These are phyloP conservation scores for Dinocampus coccinellae DNA, from an alignment of 2,888 invertebrate species.

Conservation along the genomic window DNA sequence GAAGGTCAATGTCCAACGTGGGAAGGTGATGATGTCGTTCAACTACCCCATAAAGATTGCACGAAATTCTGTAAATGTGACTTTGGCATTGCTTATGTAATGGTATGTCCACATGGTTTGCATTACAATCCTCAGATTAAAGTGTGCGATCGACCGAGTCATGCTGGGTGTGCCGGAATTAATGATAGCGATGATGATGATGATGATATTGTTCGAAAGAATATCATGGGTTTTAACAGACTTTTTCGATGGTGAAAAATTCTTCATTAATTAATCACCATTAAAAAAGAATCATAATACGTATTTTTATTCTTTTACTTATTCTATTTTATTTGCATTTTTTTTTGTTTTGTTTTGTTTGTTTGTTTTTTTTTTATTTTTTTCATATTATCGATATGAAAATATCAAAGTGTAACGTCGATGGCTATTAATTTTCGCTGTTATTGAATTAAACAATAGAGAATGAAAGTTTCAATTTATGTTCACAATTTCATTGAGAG, in stretches of 20 bases:
- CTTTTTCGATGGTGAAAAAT: not conserved
- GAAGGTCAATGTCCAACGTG: slow-evolving; percentile 46
- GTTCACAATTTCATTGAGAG: not conserved
- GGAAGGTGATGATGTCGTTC: slow-evolving; percentile 29
- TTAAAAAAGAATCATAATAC: too few species aligned
- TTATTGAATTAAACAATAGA: not conserved
- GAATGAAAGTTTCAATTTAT: not conserved
- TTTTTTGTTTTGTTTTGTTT: too few species aligned
- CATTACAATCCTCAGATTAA: slow-evolving; percentile 41
- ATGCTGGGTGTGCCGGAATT: not conserved
- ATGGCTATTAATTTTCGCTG: not conserved
- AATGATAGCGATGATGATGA: not conserved
- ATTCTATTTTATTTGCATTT: too few species aligned
- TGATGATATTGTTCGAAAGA: not conserved
- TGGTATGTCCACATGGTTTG: slow-evolving; percentile 44
- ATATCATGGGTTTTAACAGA: not conserved
- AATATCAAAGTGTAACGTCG: not conserved
- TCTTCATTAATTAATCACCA: not conserved
- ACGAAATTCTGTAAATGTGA: slow-evolving; percentile 53
- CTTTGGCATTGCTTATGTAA: slow-evolving; percentile 34
- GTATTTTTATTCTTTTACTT: too few species aligned
- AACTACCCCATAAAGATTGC: slow-evolving; percentile 49
- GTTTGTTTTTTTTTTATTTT: not conserved
- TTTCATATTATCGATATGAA: not conserved
- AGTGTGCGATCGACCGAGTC: slow-evolving; percentile 43